These are phyloP conservation scores for Ovis canadensis DNA, from an alignment of 2,113 vertebrate species.

Conservation along the genomic window DNA sequence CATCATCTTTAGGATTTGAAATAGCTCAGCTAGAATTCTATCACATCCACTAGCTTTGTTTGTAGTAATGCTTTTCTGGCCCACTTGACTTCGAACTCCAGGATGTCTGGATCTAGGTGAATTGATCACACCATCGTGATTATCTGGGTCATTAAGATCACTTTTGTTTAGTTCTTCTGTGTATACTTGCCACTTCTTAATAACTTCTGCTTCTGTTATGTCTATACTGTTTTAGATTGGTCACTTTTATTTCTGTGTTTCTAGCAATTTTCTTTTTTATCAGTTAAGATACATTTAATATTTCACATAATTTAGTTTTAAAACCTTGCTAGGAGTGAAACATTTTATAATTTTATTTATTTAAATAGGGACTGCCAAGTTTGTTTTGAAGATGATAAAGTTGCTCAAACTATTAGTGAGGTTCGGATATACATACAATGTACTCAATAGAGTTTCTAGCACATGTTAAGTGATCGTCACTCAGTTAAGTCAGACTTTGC, in stretches of 20 bases:
- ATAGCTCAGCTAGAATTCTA: not conserved
- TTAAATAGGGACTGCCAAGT: not conserved
- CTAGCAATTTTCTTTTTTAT: not conserved
- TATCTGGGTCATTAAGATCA: not conserved
- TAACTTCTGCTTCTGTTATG: not conserved
- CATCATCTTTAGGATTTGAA: not conserved
- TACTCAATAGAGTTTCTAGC: not conserved
- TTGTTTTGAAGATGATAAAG: not conserved
- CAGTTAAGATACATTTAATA: not conserved
- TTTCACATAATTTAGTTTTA: not conserved
- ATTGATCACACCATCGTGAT: fast-evolving
- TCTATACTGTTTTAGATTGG: not conserved
- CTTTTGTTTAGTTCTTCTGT: not conserved
- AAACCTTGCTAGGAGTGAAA: not conserved
- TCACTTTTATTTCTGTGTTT: not conserved
- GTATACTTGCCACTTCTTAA: not conserved
- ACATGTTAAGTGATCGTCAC: not conserved
- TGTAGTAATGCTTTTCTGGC: not conserved
- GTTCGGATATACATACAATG: not conserved
- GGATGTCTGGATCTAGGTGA: not conserved
- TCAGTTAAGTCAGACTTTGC: not conserved
- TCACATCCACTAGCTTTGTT: not conserved
- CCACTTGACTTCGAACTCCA: not conserved
- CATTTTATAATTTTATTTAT: not conserved
- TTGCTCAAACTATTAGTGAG: not conserved